A percentile compares a stretch with the other conserved stretches of the same genome.
These are phyloP conservation scores for Lasioglossum villosulum DNA, from an alignment of 2,888 invertebrate genomes.

Conservation along the genomic window DNA sequence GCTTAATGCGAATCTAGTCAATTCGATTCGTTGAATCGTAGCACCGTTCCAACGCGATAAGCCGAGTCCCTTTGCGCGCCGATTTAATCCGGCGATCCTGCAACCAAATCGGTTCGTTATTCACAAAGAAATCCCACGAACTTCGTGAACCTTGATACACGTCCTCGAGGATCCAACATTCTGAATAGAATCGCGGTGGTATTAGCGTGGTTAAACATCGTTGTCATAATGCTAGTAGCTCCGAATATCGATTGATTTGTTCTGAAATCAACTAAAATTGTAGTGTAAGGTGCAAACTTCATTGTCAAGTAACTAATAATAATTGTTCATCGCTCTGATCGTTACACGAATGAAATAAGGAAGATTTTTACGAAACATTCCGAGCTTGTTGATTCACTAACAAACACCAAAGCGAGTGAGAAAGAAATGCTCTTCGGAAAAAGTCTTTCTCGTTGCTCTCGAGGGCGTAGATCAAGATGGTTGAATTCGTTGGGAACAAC, in stretches of 20 bases:
- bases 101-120: slow-evolving; percentile 1
- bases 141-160: not conserved
- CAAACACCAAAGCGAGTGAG: no score
- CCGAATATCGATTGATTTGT: not conserved
- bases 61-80: slow-evolving; percentile 45
- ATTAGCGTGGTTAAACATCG: not conserved
- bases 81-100: slow-evolving; percentile 12
- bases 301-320: not conserved
- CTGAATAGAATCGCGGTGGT: not conserved
- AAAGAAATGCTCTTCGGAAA: not conserved
- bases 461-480: not conserved
- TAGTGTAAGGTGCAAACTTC: not conserved
- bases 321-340: not conserved
- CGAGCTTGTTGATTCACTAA: not conserved
- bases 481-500: not conserved
- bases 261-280: not conserved
- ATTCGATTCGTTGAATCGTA: slow-evolving; percentile 65
- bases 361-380: not conserved
- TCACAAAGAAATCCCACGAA: not conserved
- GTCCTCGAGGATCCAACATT: not conserved
- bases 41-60: slow-evolving; percentile 45
- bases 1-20: slow-evolving; percentile 66
- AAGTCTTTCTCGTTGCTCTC: not conserved
- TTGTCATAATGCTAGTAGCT: not conserved
- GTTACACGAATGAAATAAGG: not conserved